Evolutionary conservation across 2,888 invertebrate genomes (phyloP), one percentile per base, ranked within the genome.

Genomic region (Vesta saturnalis): DNA sequence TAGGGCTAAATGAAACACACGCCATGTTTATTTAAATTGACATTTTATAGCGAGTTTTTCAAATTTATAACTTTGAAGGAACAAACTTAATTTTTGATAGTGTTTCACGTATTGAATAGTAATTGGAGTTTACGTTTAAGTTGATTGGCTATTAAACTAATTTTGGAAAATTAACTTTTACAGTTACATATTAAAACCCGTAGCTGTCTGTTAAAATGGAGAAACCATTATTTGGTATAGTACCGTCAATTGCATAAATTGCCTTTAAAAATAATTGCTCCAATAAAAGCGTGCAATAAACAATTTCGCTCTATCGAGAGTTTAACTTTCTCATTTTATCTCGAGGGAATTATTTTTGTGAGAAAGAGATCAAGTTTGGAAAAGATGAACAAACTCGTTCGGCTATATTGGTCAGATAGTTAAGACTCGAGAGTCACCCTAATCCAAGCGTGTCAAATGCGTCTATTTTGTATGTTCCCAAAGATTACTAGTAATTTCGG

Each of bases 371-470:
- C 19, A n/a, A 15, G 12, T 43, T 56, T 39, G 30, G 19, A 56
- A 69, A 47, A 58, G 73, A 73, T 73, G 72, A 73, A 72, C 72
- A 73, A 72, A 65, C 70, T 64, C 64, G 62, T 64, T 60, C 46
- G n/a, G n/a, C n/a, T n/a, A 59, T 60, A 59, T 69, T 57, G 64
- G 61, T 56, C 64, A 61, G 30, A 63, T 47, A 39, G 58, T 47
- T n/a, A 62, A 58, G 70, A 66, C 69, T 67, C 71, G 71, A 72
- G 60, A 69, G 56, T 61, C 59, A 63, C 63, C 67, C 73, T 72
- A 73, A 73, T 69, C 71, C 73, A 72, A 74, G 74, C 73, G 74
- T 74, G 74, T 71, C 72, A 57, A 59, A 71, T 74, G 69, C 74
- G 74, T n/a, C n/a, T 76, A 74, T 73, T 69, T 49, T 68, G 69